These are phyloP conservation scores for Dryobota labecula DNA, from an alignment of 2,888 invertebrate genomes.

Conservation along the genomic window DNA sequence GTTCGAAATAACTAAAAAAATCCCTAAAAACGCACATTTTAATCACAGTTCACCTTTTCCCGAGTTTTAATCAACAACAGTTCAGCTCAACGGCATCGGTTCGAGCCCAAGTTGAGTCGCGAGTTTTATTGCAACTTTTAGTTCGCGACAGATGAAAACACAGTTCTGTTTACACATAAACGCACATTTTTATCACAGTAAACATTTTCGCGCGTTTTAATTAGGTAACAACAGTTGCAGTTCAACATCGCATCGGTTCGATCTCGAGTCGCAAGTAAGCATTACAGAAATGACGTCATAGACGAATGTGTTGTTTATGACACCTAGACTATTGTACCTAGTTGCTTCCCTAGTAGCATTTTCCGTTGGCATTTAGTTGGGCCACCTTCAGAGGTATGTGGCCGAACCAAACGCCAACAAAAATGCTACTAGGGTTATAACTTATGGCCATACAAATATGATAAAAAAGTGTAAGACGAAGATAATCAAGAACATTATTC, in stretches of 20 bases:
- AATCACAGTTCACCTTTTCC: conserved; percentile 21
- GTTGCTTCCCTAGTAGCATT: too few relatives aligned
- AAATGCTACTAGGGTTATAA: too few relatives aligned
- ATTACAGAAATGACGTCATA: conserved; percentile 72
- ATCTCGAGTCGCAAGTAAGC: conserved; percentile 67
- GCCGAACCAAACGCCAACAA: too few relatives aligned
- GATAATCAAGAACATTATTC: background rate
- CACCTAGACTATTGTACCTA: too few relatives aligned
- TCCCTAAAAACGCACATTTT: conserved; percentile 21
- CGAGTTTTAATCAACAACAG: too few relatives aligned
- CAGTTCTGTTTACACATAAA: conserved; percentile 14
- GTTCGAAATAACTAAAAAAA: background rate
- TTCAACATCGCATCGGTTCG: conserved; percentile 35
- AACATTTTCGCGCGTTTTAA: background rate
- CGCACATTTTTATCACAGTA: conserved; percentile 32
- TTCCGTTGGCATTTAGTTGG: too few relatives aligned
- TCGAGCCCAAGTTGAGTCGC: too few relatives aligned
- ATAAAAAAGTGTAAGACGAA: background rate
- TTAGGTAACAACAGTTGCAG: background rate
- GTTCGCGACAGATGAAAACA: conserved; percentile 3
- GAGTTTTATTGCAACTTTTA: too few relatives aligned
- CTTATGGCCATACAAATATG: background rate
- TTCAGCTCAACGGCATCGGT: too few relatives aligned
- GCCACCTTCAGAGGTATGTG: too few relatives aligned
- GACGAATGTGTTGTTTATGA: too few relatives aligned